A percentile compares a stretch with the other conserved stretches of the same genome.
These are phyloP conservation scores for Sebastes hubbsi DNA, from an alignment of 2,797 vertebrate species.

Conservation along the genomic window DNA sequence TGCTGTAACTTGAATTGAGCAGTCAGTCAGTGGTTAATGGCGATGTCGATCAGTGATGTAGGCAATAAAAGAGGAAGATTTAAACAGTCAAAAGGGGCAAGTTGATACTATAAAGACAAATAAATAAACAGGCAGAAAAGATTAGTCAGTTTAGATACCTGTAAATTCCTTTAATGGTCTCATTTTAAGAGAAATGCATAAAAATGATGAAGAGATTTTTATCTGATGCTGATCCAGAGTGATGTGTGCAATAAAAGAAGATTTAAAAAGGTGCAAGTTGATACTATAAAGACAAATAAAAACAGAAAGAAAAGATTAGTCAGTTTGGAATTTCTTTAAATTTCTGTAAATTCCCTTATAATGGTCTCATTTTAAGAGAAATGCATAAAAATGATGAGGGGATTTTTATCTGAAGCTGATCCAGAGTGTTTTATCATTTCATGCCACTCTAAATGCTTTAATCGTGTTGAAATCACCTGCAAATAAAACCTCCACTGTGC, in stretches of 20 bases:
- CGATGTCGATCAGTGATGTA: neutral
- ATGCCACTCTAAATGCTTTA: neutral
- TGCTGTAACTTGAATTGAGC: neutral
- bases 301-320: neutral
- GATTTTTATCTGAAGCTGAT: neutral
- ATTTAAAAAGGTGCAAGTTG: constrained; percentile 2
- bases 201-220: neutral
- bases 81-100: neutral
- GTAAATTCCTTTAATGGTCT: neutral
- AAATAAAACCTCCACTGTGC: neutral
- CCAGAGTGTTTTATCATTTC: neutral
- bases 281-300: neutral
- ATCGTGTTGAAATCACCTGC: neutral
- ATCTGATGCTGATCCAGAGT: neutral
- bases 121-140: neutral
- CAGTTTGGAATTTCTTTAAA: neutral
- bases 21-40: neutral
- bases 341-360: neutral
- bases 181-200: neutral
- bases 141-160: neutral
- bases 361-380: neutral
- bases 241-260: no score
- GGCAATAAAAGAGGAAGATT: neutral
- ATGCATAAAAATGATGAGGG: neutral
- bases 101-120: neutral